Conservation (phyloP, 2,113 vertebrate species). For the Ursus arctos region DNA sequence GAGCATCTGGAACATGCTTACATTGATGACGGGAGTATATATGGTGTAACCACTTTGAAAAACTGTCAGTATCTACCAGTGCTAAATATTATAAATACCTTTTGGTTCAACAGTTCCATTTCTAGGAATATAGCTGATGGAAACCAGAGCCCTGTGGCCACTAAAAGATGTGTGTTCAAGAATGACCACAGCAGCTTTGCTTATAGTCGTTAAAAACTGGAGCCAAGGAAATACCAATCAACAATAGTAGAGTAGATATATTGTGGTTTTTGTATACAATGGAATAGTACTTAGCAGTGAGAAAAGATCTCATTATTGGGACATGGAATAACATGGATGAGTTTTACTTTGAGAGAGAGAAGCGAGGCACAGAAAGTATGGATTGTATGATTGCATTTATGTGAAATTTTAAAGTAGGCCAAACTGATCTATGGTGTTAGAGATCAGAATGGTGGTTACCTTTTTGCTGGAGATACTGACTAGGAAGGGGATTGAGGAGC, state of each 20-base stretch:
- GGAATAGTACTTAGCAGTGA: background rate
- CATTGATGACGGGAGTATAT: background rate
- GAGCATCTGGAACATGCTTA: background rate
- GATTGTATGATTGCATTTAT: background rate
- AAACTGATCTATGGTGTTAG: background rate
- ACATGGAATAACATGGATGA: background rate
- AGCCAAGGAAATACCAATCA: too few relatives aligned
- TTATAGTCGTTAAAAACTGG: background rate
- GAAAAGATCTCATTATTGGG: background rate
- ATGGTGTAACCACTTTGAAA: background rate
- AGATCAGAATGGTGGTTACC: background rate
- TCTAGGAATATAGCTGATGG: background rate
- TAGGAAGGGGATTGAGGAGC: background rate
- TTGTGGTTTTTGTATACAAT: background rate
- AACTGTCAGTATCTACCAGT: background rate
- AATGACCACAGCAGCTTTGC: background rate
- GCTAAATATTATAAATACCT: background rate
- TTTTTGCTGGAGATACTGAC: background rate
- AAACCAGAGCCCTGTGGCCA: background rate
- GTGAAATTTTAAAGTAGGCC: background rate
- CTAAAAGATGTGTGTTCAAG: background rate
- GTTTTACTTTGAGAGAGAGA: background rate
- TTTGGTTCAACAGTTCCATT: background rate
- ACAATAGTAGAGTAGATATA: background rate
- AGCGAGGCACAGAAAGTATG: background rate